phyloP scores from a whole-genome alignment of 2,113 vertebrate species.

The Cepphus grylle region DNA sequence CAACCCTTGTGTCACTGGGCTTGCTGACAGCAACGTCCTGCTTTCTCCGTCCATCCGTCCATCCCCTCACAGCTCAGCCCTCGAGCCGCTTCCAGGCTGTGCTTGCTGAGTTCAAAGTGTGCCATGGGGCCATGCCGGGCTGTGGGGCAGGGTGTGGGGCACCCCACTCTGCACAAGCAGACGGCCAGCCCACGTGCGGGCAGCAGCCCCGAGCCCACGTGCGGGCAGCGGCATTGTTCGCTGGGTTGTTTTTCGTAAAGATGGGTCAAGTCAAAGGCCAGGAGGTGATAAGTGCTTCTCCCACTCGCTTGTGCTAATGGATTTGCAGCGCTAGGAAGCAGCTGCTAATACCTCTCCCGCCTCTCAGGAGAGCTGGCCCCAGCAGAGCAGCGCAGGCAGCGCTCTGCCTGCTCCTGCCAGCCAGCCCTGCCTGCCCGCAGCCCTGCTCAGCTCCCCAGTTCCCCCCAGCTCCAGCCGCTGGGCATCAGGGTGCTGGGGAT shows the following conservation, averaged over 20 bases:
- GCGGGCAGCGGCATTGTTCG: not conserved
- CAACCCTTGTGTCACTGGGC: fast-evolving
- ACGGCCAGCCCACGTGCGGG: not conserved
- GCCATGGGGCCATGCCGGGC: fast-evolving
- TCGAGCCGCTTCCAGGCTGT: not conserved
- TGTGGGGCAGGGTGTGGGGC: not conserved
- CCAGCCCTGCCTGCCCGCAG: not conserved
- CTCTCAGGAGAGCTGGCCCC: not conserved
- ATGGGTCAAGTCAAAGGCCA: not conserved
- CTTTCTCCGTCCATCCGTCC: not conserved
- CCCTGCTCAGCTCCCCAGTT: not conserved
- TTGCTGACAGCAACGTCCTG: not conserved
- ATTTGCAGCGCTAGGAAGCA: not conserved
- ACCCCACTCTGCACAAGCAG: not conserved
- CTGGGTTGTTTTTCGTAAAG: not conserved
- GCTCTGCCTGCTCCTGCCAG: not conserved
- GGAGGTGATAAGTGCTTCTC: not conserved
- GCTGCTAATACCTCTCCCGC: not conserved
- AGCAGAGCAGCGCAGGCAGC: not conserved
- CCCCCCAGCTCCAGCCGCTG: not conserved
- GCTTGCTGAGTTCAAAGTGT: fast-evolving
- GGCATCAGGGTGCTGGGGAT: not conserved
- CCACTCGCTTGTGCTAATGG: not conserved
- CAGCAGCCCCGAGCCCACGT: not conserved
- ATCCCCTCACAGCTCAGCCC: not conserved